Percentiles rank a stretch among this genome's conserved stretches.
These are phyloP conservation scores for Vicugna pacos DNA, from an alignment of 2,113 vertebrate species.

Conservation along the genomic window DNA sequence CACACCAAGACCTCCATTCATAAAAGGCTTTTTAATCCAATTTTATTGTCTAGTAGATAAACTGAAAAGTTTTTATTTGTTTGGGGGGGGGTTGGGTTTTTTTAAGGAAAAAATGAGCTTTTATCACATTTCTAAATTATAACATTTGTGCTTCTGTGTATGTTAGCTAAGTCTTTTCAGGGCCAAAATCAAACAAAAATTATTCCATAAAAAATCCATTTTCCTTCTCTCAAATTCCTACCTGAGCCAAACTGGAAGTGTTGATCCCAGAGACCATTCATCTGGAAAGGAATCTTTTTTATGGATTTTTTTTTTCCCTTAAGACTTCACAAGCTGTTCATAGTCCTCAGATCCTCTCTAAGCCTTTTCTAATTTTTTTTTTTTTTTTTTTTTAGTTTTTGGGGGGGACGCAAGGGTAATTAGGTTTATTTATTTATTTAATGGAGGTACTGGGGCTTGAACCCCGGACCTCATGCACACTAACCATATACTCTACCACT, in stretches of 20 bases:
- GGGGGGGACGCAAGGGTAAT: too few species aligned
- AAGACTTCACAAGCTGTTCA: too few species aligned
- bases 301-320: too few species aligned
- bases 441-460: too few species aligned
- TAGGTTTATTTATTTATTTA: too few species aligned
- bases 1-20: not conserved
- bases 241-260: slow-evolving; percentile 76
- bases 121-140: slow-evolving; percentile 62
- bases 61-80: not conserved
- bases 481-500: too few species aligned
- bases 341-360: too few species aligned
- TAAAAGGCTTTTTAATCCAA: not conserved
- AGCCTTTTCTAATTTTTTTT: too few species aligned
- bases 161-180: slow-evolving; percentile 43
- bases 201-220: slow-evolving; percentile 62
- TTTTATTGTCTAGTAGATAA: slow-evolving; percentile 49
- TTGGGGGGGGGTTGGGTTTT: not conserved
- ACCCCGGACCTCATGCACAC: too few species aligned
- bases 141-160: slow-evolving; percentile 65
- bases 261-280: slow-evolving; percentile 61
- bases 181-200: slow-evolving; percentile 36
- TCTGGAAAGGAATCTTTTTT: slow-evolving; percentile 69
- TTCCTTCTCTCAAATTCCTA: slow-evolving; percentile 76
- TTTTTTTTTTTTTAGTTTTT: too few species aligned
- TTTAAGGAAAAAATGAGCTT: not conserved